phyloP scores from a whole-genome alignment of 2,888 invertebrate species.

The Phyto melanocephala region DNA sequence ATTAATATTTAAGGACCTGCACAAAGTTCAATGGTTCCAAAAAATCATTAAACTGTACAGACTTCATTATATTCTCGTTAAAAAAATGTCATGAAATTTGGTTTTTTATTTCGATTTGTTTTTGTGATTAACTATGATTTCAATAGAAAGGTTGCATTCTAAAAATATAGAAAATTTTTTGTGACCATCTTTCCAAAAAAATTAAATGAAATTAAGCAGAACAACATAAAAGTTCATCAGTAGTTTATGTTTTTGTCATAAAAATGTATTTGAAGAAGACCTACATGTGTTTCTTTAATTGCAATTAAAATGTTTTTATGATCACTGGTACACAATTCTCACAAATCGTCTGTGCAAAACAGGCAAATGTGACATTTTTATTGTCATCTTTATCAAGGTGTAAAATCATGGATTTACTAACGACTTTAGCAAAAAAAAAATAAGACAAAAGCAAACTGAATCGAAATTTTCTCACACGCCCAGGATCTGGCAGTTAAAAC shows the following conservation, averaged over 20 bases:
- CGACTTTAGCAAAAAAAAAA: constrained; percentile 7
- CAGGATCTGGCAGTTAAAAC: constrained; percentile 60
- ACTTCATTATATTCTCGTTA: neutral
- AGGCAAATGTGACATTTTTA: constrained; percentile 56
- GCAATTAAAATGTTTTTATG: constrained; percentile 50
- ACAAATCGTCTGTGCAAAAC: neutral
- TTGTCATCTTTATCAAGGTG: constrained; percentile 60
- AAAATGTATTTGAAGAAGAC: constrained; percentile 2
- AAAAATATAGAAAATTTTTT: too few relatives aligned
- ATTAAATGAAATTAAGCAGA: too few relatives aligned
- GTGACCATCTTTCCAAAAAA: too few relatives aligned
- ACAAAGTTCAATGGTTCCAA: too few relatives aligned
- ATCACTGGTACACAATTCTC: neutral
- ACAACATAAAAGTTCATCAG: constrained; percentile 1
- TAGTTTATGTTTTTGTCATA: neutral
- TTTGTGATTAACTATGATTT: neutral
- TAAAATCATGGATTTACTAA: constrained; percentile 60
- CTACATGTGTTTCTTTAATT: constrained; percentile 50
- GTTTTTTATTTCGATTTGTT: neutral
- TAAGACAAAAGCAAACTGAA: neutral
- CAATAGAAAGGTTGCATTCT: too few relatives aligned
- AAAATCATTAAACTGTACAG: neutral
- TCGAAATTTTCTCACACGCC: constrained; percentile 50
- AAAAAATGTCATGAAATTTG: neutral
- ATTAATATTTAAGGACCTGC: too few relatives aligned